phyloP scores from a whole-genome alignment of 2,113 vertebrate species.

The Hippocampus mohnikei region DNA sequence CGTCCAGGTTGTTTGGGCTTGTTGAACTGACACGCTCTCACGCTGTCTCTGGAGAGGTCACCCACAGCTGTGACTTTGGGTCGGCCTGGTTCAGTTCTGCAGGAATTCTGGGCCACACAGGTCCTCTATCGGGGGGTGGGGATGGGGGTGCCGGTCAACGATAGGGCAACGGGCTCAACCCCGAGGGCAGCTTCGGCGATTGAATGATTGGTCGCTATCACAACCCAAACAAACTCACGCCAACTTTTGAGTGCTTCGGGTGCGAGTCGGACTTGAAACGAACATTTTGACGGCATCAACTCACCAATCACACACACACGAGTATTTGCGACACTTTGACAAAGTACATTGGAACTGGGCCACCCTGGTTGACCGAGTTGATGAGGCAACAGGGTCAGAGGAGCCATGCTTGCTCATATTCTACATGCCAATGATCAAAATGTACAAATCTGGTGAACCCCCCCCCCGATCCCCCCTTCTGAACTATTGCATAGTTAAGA shows the following conservation, averaged over 20 bases:
- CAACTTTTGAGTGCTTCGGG: background rate
- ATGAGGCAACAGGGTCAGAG: background rate
- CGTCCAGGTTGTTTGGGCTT: slow-evolving; percentile 27
- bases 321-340: background rate
- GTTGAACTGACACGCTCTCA: slow-evolving; percentile 22
- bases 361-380: background rate
- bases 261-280: background rate
- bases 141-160: background rate
- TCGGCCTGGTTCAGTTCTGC: background rate
- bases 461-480: background rate
- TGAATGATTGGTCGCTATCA: background rate
- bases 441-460: slow-evolving; percentile 36
- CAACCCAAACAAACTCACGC: background rate
- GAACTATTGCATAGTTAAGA: slow-evolving; percentile 47
- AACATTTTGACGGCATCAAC: background rate
- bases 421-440: slow-evolving; percentile 36
- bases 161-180: background rate
- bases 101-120: slow-evolving; percentile 7
- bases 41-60: slow-evolving; percentile 23
- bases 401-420: background rate
- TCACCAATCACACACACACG: too few relatives aligned
- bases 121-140: background rate
- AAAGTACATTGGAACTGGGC: background rate
- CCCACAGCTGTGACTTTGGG: slow-evolving; percentile 27
- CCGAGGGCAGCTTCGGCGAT: background rate